Percentiles rank a stretch among this genome's conserved stretches.
Evolutionary conservation across 2,888 invertebrate genomes (phyloP).

Genomic region (Busseola fusca): DNA sequence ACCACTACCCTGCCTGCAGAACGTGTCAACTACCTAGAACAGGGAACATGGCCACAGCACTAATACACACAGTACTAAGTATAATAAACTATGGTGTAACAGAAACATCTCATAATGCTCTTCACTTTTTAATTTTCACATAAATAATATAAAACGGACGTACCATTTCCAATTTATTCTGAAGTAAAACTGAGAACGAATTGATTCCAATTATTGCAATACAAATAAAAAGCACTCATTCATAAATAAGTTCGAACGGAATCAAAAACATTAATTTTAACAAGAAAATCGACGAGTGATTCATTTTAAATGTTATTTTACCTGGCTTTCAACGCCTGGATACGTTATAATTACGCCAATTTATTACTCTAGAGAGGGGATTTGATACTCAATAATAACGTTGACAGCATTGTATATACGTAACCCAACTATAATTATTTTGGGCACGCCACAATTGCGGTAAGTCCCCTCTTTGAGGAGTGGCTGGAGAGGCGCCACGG

Average conservation of each 20-base stretch:
- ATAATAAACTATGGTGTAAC: not conserved
- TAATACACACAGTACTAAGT: not conserved
- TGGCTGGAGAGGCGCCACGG: no score
- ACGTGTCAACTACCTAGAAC: not conserved
- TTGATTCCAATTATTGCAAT: not conserved
- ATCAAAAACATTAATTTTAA: conserved; percentile 2
- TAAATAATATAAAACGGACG: not conserved
- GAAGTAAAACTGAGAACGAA: not conserved
- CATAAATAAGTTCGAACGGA: not conserved
- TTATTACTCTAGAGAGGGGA: conserved; percentile 17
- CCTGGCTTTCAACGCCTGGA: conserved; percentile 12
- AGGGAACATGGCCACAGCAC: no score
- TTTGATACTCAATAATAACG: conserved; percentile 12
- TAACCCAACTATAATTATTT: not conserved
- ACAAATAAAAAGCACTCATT: not conserved
- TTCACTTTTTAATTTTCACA: not conserved
- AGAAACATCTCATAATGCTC: not conserved
- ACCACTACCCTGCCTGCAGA: not conserved
- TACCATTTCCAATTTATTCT: not conserved
- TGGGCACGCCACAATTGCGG: no score
- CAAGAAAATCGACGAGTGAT: conserved; percentile 16
- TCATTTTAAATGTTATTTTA: conserved; percentile 29
- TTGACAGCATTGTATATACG: conserved; percentile 7
- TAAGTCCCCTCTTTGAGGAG: no score
- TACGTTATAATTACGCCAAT: conserved; percentile 28